Evolutionary conservation across 1,140 invertebrate genomes (phyloP).

Genomic region (Cheumatopsyche charites): DNA sequence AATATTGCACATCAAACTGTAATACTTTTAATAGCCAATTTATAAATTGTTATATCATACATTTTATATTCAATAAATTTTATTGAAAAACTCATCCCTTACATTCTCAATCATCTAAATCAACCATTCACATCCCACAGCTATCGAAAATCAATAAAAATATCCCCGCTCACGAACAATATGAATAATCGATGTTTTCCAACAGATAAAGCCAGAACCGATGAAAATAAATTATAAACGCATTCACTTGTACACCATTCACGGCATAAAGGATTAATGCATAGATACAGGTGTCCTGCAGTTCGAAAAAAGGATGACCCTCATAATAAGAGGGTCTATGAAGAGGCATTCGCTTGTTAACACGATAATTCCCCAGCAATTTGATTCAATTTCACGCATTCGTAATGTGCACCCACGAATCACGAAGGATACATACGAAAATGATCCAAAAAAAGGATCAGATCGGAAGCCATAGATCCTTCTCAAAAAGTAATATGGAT

Average conservation of each 20-base stretch:
- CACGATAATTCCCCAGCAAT: constrained; percentile 38
- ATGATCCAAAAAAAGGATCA: constrained; percentile 26
- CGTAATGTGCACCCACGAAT: constrained; percentile 37
- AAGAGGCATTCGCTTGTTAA: constrained; percentile 28
- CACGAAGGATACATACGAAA: constrained; percentile 9
- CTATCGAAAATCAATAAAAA: no score
- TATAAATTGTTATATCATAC: no score
- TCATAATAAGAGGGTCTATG: constrained; percentile 33
- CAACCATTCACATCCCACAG: no score
- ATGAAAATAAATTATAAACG: not conserved
- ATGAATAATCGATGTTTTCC: no score
- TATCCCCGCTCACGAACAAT: no score
- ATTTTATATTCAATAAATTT: no score
- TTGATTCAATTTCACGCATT: constrained; percentile 43
- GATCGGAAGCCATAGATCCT: constrained; percentile 8
- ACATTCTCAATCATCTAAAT: no score
- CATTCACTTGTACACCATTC: not conserved
- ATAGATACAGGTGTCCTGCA: not conserved
- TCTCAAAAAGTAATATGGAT: not conserved
- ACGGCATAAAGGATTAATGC: not conserved
- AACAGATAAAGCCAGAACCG: no score
- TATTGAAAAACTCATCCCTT: no score
- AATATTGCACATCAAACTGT: no score
- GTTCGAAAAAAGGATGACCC: not conserved
- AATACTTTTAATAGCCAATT: no score